phyloP scores from a whole-genome alignment of 2,113 vertebrate genomes.

The Panurus biarmicus region DNA sequence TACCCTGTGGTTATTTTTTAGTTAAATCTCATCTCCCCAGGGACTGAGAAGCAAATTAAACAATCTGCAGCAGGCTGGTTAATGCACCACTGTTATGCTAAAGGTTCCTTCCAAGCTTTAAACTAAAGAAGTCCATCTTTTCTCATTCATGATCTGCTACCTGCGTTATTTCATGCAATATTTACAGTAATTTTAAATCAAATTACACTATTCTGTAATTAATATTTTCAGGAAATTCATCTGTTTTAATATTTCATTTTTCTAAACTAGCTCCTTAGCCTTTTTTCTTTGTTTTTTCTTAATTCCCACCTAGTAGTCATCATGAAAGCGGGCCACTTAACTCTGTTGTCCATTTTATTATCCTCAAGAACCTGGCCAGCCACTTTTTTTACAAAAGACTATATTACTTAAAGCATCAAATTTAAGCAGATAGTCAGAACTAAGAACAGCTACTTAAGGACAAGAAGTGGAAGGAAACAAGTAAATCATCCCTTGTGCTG shows the following conservation, averaged over 20 bases:
- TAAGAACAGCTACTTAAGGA: background rate
- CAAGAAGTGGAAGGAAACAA: constrained; percentile 7
- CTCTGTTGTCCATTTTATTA: background rate
- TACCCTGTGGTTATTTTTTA: background rate
- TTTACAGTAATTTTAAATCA: background rate
- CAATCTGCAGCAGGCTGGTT: background rate
- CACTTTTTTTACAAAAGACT: background rate
- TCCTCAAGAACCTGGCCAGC: background rate
- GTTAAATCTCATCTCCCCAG: background rate
- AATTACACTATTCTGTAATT: background rate
- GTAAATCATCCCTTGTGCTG: background rate
- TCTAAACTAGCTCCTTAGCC: background rate
- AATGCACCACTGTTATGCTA: background rate
- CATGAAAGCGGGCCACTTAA: background rate
- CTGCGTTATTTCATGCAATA: background rate
- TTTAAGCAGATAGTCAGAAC: background rate
- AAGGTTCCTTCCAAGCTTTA: background rate
- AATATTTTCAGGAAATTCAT: background rate
- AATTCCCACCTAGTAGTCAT: background rate
- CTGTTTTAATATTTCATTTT: background rate
- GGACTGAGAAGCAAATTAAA: background rate
- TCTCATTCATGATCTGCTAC: background rate
- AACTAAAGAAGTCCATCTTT: background rate
- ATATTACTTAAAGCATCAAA: background rate
- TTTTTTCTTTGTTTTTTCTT: background rate